Percentiles rank a stretch among this genome's conserved stretches.
phyloP scores from a whole-genome alignment of 2,888 invertebrate genomes.

The Onchidella celtica region DNA sequence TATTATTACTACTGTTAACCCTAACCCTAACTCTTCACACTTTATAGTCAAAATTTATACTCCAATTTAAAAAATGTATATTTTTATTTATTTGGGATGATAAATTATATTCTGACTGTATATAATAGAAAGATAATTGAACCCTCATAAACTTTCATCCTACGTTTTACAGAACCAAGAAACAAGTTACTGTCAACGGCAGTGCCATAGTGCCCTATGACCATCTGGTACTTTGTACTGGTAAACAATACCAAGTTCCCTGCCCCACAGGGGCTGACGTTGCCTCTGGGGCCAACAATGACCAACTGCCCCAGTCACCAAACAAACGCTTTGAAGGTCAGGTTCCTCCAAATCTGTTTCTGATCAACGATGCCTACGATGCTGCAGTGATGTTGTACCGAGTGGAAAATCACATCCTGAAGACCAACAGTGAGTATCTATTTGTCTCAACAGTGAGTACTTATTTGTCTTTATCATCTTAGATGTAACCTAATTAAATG shows the following conservation, averaged over 20 bases:
- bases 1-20: too few relatives aligned
- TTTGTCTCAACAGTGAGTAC: background rate
- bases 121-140: too few relatives aligned
- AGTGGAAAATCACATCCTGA: conserved; percentile 72
- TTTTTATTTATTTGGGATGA: too few relatives aligned
- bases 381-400: conserved; percentile 75
- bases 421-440: conserved; percentile 63
- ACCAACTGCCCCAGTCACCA: conserved; percentile 64
- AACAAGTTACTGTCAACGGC: conserved; percentile 76
- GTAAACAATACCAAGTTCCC: conserved; percentile 77
- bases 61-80: too few relatives aligned
- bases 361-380: conserved; percentile 78
- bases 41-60: too few relatives aligned
- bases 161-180: conserved; percentile 73
- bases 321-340: conserved; percentile 63
- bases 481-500: background rate
- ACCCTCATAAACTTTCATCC: too few relatives aligned
- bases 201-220: conserved; percentile 77
- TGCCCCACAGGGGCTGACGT: conserved; percentile 73
- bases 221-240: conserved; percentile 78
- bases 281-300: conserved; percentile 55
- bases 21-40: too few relatives aligned
- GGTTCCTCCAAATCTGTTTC: conserved; percentile 75
- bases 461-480: conserved; percentile 4
- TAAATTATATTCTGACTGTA: too few relatives aligned